Conservation (phyloP, 2,113 vertebrate species). For the Laticauda colubrina region DNA sequence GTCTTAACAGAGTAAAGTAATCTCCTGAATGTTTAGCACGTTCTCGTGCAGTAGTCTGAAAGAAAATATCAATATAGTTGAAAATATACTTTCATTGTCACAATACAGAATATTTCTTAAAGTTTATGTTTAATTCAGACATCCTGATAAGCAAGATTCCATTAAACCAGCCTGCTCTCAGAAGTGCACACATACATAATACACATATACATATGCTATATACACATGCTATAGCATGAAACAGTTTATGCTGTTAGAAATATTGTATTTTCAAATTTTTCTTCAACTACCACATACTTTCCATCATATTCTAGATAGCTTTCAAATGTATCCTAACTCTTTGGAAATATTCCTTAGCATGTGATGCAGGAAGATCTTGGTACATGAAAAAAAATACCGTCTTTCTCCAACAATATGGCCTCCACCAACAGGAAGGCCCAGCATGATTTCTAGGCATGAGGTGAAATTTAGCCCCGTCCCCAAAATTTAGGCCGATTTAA, state of each 20-base stretch:
- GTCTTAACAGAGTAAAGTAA: conserved; percentile 94
- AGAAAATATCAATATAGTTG: neutral
- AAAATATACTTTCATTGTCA: neutral
- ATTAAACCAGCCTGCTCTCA: neutral
- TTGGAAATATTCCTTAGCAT: too few relatives aligned
- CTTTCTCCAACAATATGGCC: too few relatives aligned
- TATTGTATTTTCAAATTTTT: neutral
- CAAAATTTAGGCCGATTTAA: too few relatives aligned
- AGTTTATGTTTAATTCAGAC: neutral
- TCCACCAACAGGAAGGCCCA: too few relatives aligned
- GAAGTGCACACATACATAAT: too few relatives aligned
- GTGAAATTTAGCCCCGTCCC: too few relatives aligned
- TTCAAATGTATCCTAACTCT: neutral
- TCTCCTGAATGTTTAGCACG: conserved; percentile 95
- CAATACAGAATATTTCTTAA: neutral
- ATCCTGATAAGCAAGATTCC: neutral
- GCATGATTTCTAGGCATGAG: too few relatives aligned
- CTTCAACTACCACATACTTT: too few relatives aligned
- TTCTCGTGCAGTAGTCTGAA: conserved; percentile 96
- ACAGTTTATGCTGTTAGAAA: neutral
- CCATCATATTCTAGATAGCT: neutral
- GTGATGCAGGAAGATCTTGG: neutral
- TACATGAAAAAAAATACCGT: neutral
- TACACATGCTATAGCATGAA: neutral
- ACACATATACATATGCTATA: too few relatives aligned